phyloP scores from a whole-genome alignment of 2,888 invertebrate species.

The Drosophila kanekoi region DNA sequence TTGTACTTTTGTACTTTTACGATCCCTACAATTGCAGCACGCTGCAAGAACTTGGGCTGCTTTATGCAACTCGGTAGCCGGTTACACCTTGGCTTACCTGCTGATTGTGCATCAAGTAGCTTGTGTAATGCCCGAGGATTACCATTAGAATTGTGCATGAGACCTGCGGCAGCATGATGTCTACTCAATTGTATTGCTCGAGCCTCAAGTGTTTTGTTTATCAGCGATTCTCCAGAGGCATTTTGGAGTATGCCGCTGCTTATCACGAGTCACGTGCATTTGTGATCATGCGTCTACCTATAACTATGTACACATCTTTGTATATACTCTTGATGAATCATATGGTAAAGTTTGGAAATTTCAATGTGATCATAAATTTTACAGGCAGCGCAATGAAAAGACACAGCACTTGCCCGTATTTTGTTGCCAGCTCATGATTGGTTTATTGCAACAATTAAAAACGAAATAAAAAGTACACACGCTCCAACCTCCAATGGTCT shows the following conservation, averaged over 20 bases:
- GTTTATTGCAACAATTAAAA: conserved; percentile 14
- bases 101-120: conserved; percentile 9
- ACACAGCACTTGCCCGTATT: conserved; percentile 4
- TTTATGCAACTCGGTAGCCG: background rate
- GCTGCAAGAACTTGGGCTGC: background rate
- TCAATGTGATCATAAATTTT: conserved; percentile 15
- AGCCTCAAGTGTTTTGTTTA: conserved; percentile 69
- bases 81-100: background rate
- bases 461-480: background rate
- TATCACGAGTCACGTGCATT: conserved; percentile 67
- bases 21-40: background rate
- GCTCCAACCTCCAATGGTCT: too few relatives aligned
- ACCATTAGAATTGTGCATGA: conserved; percentile 14
- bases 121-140: conserved; percentile 48
- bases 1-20: too few relatives aligned
- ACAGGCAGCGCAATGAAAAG: conserved; percentile 32
- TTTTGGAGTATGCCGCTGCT: conserved; percentile 30
- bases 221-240: conserved; percentile 43
- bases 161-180: conserved; percentile 35
- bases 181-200: conserved; percentile 18
- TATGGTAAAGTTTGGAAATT: conserved; percentile 21
- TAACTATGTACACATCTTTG: background rate
- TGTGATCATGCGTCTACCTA: conserved; percentile 23
- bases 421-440: conserved; percentile 35
- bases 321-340: conserved; percentile 48